These are phyloP conservation scores for Steatocranus sp. DNA, from an alignment of 2,797 vertebrate species.

Conservation along the genomic window DNA sequence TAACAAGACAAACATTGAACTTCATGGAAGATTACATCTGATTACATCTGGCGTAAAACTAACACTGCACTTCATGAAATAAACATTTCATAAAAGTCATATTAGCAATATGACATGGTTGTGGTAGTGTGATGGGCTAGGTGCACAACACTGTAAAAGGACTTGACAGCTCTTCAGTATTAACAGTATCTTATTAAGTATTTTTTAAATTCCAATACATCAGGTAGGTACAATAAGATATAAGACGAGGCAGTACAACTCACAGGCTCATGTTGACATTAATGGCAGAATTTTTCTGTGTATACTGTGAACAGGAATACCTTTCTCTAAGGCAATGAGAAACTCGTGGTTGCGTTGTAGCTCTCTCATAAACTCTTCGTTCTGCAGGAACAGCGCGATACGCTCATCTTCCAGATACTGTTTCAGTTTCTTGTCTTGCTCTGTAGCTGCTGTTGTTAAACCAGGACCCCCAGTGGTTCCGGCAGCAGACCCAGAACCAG, in stretches of 20 bases:
- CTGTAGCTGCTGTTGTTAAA: conserved; percentile 57
- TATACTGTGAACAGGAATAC: conserved; percentile 50
- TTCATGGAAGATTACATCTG: not conserved
- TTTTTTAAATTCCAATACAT: not conserved
- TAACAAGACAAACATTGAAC: not conserved
- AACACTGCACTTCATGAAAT: not conserved
- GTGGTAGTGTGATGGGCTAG: not conserved
- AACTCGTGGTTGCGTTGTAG: conserved; percentile 95
- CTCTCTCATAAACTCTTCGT: conserved; percentile 97
- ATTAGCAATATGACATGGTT: not conserved
- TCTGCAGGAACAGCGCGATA: conserved; percentile 94
- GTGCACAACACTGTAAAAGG: not conserved
- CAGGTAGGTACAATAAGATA: not conserved
- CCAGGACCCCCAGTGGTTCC: conserved; percentile 34
- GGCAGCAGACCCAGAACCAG: conserved; percentile 13
- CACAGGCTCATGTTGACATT: not conserved
- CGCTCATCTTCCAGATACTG: conserved; percentile 96
- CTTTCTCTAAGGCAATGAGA: conserved; percentile 92
- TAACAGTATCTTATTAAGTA: not conserved
- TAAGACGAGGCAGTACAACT: not conserved
- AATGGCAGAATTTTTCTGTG: not conserved
- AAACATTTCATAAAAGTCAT: not conserved
- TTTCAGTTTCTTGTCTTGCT: conserved; percentile 90
- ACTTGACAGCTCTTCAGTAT: not conserved
- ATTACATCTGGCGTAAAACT: not conserved